phyloP scores from a whole-genome alignment of 2,888 invertebrate genomes.

The Drosophila neonasuta region DNA sequence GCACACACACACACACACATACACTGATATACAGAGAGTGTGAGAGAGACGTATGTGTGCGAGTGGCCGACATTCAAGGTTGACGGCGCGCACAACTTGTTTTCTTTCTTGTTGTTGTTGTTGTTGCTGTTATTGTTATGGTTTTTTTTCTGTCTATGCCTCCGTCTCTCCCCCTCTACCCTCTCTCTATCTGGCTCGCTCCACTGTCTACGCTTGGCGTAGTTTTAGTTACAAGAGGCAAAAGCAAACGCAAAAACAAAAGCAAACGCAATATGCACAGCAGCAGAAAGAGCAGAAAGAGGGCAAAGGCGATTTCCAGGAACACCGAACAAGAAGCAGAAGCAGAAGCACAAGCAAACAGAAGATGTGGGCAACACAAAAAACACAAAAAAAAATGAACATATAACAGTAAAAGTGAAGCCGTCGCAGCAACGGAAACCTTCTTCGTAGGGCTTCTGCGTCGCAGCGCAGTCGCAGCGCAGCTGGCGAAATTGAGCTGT shows the following conservation, averaged over 20 bases:
- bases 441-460: slow-evolving; percentile 55
- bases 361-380: slow-evolving; percentile 12
- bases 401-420: slow-evolving; percentile 60
- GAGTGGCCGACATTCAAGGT: slow-evolving; percentile 75
- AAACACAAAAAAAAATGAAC: slow-evolving; percentile 6
- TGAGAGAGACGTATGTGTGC: slow-evolving; percentile 33
- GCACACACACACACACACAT: slow-evolving; percentile 1
- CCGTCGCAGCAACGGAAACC: slow-evolving; percentile 47
- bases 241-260: slow-evolving; percentile 40
- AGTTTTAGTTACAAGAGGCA: slow-evolving; percentile 50
- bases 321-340: slow-evolving; percentile 13
- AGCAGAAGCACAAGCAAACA: slow-evolving; percentile 12
- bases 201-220: slow-evolving; percentile 20
- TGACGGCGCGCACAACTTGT: slow-evolving; percentile 61
- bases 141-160: slow-evolving; percentile 21
- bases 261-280: slow-evolving; percentile 39
- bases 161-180: not conserved
- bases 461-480: slow-evolving; percentile 24
- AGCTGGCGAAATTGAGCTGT: slow-evolving; percentile 51
- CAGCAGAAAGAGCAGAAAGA: slow-evolving; percentile 14
- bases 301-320: slow-evolving; percentile 39
- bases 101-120: slow-evolving; percentile 43
- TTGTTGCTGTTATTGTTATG: slow-evolving; percentile 46
- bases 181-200: not conserved
- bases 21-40: slow-evolving; percentile 2